Percentiles rank a stretch among this genome's conserved stretches.
Evolutionary conservation across 37 sponge, comb jelly and placozoan species (phyloP).

Genomic region (Hexactinellida sp.): DNA sequence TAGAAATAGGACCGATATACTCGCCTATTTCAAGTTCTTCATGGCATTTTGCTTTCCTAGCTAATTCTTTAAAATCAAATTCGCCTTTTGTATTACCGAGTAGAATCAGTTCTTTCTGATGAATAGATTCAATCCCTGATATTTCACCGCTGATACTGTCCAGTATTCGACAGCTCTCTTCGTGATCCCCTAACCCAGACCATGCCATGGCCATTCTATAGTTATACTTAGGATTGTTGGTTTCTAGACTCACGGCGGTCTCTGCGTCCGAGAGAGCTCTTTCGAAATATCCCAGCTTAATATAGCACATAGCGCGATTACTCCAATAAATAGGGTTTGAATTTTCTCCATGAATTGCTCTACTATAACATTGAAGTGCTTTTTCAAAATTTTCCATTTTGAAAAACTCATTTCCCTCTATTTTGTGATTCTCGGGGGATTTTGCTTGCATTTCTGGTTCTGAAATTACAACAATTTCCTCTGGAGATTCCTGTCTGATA

Average conservation of each 20-base stretch:
- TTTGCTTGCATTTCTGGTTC: background rate
- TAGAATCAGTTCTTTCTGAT: background rate
- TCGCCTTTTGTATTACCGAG: background rate
- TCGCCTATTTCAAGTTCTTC: background rate
- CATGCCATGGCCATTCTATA: conserved; percentile 60
- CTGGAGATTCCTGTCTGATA: background rate
- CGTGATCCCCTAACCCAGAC: conserved; percentile 36
- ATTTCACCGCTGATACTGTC: conserved; percentile 24
- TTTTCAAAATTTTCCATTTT: conserved; percentile 28
- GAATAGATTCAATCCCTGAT: background rate
- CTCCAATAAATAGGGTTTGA: conserved; percentile 28
- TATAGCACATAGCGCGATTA: conserved; percentile 72
- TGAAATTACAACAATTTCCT: background rate
- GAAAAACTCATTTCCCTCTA: conserved; percentile 44
- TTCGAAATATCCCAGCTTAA: conserved; percentile 38
- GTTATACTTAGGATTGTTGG: conserved; percentile 54
- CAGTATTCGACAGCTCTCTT: conserved; percentile 41
- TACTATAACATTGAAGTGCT: conserved; percentile 32
- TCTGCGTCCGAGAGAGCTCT: conserved; percentile 43
- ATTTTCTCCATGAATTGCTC: conserved; percentile 9
- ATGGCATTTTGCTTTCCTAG: background rate
- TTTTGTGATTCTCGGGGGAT: conserved; percentile 16
- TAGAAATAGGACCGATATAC: background rate
- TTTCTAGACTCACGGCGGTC: conserved; percentile 31
- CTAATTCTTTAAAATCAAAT: background rate